Conservation (phyloP, 2,113 vertebrate species). For the Peromyscus californicus region DNA sequence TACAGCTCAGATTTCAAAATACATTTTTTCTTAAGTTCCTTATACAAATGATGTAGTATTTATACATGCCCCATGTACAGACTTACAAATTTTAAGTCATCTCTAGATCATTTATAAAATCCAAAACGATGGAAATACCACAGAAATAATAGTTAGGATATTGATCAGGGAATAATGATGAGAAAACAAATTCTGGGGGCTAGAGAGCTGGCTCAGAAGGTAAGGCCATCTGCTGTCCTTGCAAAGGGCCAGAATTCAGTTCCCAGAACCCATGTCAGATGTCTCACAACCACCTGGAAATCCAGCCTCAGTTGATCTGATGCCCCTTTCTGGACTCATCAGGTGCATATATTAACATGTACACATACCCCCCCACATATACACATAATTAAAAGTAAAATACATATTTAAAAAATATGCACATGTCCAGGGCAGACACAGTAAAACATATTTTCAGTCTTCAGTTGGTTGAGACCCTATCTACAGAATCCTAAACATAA, state of each 20-base stretch:
- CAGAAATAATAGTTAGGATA: background rate
- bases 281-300: background rate
- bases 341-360: background rate
- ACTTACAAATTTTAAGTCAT: background rate
- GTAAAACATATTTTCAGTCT: background rate
- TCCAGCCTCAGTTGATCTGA: background rate
- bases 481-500: background rate
- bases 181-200: background rate
- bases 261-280: background rate
- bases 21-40: background rate
- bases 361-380: background rate
- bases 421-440: background rate
- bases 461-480: background rate
- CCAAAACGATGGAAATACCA: background rate
- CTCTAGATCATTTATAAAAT: background rate
- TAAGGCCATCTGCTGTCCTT: background rate
- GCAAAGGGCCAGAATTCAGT: background rate
- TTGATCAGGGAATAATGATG: background rate
- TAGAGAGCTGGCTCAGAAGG: background rate
- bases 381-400: background rate
- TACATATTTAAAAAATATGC: background rate
- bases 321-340: background rate
- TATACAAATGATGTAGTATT: background rate
- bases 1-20: background rate
- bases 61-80: too few relatives aligned